These are phyloP conservation scores for Dryomyza anilis DNA, from an alignment of 2,888 invertebrate species.

Conservation along the genomic window DNA sequence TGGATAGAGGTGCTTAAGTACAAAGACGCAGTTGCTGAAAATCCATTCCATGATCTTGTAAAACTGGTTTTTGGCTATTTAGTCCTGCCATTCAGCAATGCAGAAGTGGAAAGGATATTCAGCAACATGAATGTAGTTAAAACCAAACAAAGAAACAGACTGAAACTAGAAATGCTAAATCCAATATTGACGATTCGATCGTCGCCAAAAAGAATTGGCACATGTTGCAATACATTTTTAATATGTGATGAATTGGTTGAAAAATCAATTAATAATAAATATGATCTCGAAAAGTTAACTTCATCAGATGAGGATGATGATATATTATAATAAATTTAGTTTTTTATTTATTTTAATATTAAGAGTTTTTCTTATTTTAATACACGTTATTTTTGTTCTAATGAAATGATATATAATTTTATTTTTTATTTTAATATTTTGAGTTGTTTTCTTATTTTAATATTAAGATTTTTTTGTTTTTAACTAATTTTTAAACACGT, in stretches of 20 bases:
- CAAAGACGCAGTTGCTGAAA: not conserved
- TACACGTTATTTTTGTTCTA: too few relatives aligned
- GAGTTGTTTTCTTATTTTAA: too few relatives aligned
- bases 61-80: not conserved
- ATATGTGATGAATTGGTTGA: not conserved
- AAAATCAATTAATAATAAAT: not conserved
- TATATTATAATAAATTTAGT: too few relatives aligned
- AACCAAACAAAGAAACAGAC: conserved; percentile 2
- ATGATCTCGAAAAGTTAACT: conserved; percentile 45
- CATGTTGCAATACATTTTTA: not conserved
- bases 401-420: too few relatives aligned
- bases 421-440: too few relatives aligned
- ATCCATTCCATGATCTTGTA: not conserved
- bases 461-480: too few relatives aligned
- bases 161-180: not conserved
- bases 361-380: too few relatives aligned
- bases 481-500: too few relatives aligned
- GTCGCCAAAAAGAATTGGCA: not conserved
- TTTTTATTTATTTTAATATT: too few relatives aligned
- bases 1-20: not conserved
- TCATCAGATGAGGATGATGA: too few relatives aligned
- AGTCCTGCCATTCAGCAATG: not conserved
- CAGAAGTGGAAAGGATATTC: not conserved
- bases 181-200: not conserved
- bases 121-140: not conserved